These are phyloP conservation scores for Rhagologus leucostigma DNA, from an alignment of 2,113 vertebrate species.

Conservation along the genomic window DNA sequence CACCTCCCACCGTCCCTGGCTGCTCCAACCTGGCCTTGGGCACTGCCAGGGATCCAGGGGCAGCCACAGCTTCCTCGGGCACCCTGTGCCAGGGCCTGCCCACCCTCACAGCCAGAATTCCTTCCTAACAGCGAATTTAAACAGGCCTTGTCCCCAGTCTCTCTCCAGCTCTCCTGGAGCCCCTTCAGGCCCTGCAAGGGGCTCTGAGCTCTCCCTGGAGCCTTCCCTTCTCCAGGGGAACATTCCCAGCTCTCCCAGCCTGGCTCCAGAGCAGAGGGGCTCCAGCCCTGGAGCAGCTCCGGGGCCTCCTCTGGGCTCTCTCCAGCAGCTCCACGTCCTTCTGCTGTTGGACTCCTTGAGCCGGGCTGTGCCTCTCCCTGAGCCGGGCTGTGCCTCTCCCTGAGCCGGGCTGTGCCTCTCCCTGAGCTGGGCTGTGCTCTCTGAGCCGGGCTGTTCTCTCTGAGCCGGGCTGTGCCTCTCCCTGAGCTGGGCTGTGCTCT, in stretches of 20 bases:
- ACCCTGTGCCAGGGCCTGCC: not conserved
- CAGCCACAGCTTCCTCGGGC: not conserved
- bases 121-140: not conserved
- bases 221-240: not conserved
- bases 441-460: not conserved
- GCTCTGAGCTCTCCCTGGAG: not conserved
- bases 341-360: not conserved
- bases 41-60: not conserved
- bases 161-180: not conserved
- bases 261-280: not conserved
- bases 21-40: fast-evolving
- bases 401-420: not conserved
- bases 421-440: not conserved
- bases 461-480: not conserved
- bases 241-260: not conserved
- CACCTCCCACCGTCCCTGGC: fast-evolving
- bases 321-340: not conserved
- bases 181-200: not conserved
- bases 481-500: not conserved
- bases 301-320: not conserved
- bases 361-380: not conserved
- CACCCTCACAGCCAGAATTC: not conserved
- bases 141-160: not conserved
- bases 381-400: not conserved
- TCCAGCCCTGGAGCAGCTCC: not conserved